Percentiles rank a stretch among this genome's conserved stretches.
Conservation (phyloP, 2,888 invertebrate genomes). For the Dasypolia templi region DNA sequence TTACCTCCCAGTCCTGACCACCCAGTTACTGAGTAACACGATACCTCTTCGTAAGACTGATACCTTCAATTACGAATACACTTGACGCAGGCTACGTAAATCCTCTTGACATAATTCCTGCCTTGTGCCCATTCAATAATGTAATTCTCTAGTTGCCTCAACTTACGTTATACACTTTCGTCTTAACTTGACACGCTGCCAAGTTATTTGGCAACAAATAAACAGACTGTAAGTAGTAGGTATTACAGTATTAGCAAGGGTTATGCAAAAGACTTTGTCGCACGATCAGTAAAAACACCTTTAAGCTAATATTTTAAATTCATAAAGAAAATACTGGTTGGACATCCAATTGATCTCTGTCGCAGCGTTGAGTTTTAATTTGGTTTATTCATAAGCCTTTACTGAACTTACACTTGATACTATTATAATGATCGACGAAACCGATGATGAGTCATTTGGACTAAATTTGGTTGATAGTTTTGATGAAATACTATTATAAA, state of each 20-base stretch:
- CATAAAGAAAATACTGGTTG: not conserved
- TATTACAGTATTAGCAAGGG: slow-evolving; percentile 20
- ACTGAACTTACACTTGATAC: too few species aligned
- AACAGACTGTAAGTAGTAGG: not conserved
- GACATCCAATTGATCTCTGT: not conserved
- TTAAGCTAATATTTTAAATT: slow-evolving; percentile 4
- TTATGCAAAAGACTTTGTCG: not conserved
- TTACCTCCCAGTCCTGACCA: not conserved
- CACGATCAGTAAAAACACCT: not conserved
- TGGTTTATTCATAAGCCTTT: not conserved
- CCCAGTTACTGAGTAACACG: not conserved
- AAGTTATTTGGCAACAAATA: slow-evolving; percentile 38
- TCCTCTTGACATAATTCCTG: slow-evolving; percentile 31
- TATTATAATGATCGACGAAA: too few species aligned
- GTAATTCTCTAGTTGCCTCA: slow-evolving; percentile 28
- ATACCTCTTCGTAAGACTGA: too few species aligned
- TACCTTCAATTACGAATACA: not conserved
- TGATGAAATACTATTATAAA: not conserved
- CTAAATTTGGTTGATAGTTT: not conserved
- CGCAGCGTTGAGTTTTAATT: slow-evolving; percentile 3
- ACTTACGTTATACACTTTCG: slow-evolving; percentile 14
- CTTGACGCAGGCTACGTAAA: not conserved
- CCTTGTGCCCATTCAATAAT: slow-evolving; percentile 33
- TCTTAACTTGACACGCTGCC: slow-evolving; percentile 42
- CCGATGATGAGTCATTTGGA: too few species aligned